Evolutionary conservation across 2,797 vertebrate genomes (phyloP), one percentile per base, ranked within the genome.

Genomic region (Brotula barbata): DNA sequence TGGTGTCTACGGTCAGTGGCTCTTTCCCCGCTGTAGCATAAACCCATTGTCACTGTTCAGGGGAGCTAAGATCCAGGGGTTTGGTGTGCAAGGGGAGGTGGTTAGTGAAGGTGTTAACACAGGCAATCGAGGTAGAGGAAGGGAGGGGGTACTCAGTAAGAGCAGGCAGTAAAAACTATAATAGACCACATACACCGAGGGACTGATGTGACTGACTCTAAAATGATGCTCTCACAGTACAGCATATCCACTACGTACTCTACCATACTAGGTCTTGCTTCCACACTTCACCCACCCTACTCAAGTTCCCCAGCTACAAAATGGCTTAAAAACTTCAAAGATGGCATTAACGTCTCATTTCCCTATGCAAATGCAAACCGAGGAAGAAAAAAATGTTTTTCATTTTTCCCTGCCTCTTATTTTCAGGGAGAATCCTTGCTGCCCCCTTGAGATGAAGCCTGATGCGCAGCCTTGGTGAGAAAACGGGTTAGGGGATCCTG

Each of bases 261-360:
- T n/a, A n/a, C n/a, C 55, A 61, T 25, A 50, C 14, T 44, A 46
- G 46, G 59, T 75, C 63, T 75, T 51, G 71, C 41, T 45, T 39
- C 44, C 52, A 37, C 63, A 51, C 66, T 72, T 64, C 70, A 49
- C 49, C 67, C 60, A 65, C 68, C 58, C 61, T 37, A 21, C 70
- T 52, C 50, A 57, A 68, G 55, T 34, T 47, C 62, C 73, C 71
- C 69, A 50, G 71, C 75, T 64, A 50, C 75, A 78, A 75, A 62
- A 75, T 68, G 66, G 80, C 77, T 80, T 79, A 61, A 71, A 77
- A 68, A 83, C 83, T 85, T 89, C 75, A 88, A 87, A 89, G 83
- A 75, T 78, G 70, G 75, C 76, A 69, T 85, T 82, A 87, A 75
- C 41, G 65, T 77, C 78, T 86, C 71, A 83, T 84, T 87, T 81